Percentiles rank a stretch among this genome's conserved stretches.
Conservation (phyloP, 2,888 invertebrate genomes). For the Bhutanitis thaidina region DNA sequence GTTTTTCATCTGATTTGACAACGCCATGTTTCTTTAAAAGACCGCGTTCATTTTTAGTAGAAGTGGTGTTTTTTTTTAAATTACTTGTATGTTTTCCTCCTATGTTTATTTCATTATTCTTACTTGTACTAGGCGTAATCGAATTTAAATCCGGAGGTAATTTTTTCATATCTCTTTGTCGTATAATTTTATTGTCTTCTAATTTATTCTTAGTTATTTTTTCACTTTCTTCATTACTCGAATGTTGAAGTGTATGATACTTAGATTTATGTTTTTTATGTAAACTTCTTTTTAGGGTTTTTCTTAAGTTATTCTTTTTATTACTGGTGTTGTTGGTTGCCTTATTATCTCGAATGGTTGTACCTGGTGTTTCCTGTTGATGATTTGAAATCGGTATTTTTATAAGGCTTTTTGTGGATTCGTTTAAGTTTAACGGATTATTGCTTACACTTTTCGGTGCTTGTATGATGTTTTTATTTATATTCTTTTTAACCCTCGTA, state of each 20-base stretch:
- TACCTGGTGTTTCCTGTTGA: not conserved
- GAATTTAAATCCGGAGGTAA: not conserved
- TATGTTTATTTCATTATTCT: not conserved
- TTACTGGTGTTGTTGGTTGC: not conserved
- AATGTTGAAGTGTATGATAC: not conserved
- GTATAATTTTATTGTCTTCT: not conserved
- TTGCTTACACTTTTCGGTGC: not conserved
- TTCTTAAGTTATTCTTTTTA: conserved; percentile 6
- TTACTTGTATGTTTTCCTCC: not conserved
- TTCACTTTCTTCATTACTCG: not conserved
- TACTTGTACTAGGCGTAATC: not conserved
- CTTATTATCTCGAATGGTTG: not conserved
- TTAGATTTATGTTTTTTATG: conserved; percentile 10
- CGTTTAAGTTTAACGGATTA: not conserved
- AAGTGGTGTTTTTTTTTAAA: not conserved
- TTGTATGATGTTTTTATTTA: not conserved
- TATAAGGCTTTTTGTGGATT: not conserved
- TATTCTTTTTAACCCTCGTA: conserved; percentile 7
- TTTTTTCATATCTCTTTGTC: not conserved
- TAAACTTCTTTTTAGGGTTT: conserved; percentile 17
- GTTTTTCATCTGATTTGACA: not conserved
- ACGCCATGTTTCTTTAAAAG: not conserved
- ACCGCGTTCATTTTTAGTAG: not conserved
- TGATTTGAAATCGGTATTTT: not conserved
- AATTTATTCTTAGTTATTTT: not conserved